A percentile compares a stretch with the other conserved stretches of the same genome.
These are phyloP conservation scores for Ictidomys tridecemlineatus DNA, from an alignment of 2,113 vertebrate species.

Conservation along the genomic window DNA sequence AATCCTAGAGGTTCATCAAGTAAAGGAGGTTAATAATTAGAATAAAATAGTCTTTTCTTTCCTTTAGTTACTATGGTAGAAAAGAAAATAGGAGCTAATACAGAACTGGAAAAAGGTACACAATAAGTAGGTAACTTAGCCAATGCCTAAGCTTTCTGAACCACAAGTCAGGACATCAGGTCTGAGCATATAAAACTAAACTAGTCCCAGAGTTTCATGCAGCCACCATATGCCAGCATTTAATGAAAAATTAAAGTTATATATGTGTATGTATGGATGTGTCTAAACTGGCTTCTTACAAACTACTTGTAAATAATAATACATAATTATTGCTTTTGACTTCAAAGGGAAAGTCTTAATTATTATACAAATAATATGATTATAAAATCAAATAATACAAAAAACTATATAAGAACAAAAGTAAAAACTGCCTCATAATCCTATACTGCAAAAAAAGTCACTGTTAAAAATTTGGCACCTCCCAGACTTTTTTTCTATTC, in stretches of 20 bases:
- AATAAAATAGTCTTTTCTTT: neutral
- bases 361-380: neutral
- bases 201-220: neutral
- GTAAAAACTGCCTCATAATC: neutral
- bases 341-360: neutral
- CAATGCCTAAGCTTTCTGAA: neutral
- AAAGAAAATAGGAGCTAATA: neutral
- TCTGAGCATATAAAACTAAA: neutral
- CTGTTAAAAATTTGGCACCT: neutral
- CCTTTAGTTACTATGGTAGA: neutral
- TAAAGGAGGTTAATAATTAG: neutral
- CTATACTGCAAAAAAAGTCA: neutral
- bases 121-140: neutral
- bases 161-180: neutral
- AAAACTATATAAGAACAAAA: neutral
- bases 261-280: neutral
- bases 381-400: conserved; percentile 47
- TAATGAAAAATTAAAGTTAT: neutral
- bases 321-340: neutral
- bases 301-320: conserved; percentile 41
- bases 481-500: neutral
- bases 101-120: neutral
- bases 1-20: neutral
- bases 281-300: neutral
- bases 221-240: neutral